Base-by-base conservation (phyloP, 2,797 vertebrate genomes). In the Nannoperca obscura region DNA sequence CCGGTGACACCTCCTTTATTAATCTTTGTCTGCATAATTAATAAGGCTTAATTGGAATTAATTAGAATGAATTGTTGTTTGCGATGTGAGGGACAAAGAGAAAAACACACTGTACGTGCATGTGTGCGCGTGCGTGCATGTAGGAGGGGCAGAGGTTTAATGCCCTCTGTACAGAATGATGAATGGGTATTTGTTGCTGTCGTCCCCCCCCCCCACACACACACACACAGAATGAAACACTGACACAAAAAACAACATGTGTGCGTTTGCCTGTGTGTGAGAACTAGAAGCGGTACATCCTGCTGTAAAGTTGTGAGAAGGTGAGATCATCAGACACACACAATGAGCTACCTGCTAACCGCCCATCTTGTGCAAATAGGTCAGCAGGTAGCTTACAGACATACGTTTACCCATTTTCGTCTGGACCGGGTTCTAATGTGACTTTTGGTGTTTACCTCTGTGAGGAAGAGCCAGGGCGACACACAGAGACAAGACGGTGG, bases 21-120 rank as follows among this genome's bases (percentile, higher is more conserved):
- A 78, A 90, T 92, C 82, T 71, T 68, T 86, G 70, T 76, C 81
- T 78, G 71, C 67, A 75, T 87, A 87, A 91, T 85, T 85, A 86
- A 91, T 86, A 59, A 27, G 44, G 14, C 55, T 80, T 85, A 86
- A 91, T 85, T 74, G 19, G 70, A 86, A 90, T 85, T 72, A 84
- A 92, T 85, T 77, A 30, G 30, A 82, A 85, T 81, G 17, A 83
- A 81, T 78, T 74, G 77, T 55, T 78, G 69, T 80, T 88, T 80
- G 34, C 50, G 63, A 61, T 82, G 40, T 59, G 10, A 50, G 65
- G 65, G 50, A 88, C 78, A 88, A 88, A 87, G 78, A 80, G 83
- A 75, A 87, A 89, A 91, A 94, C 61, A 27, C 74, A 74, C 90
- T 91, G 88, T 47, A 30, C 5, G 7, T 60, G 54, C 2, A 7